phyloP scores from a whole-genome alignment of 1,140 invertebrate genomes.

The Drosophila rhopaloa region DNA sequence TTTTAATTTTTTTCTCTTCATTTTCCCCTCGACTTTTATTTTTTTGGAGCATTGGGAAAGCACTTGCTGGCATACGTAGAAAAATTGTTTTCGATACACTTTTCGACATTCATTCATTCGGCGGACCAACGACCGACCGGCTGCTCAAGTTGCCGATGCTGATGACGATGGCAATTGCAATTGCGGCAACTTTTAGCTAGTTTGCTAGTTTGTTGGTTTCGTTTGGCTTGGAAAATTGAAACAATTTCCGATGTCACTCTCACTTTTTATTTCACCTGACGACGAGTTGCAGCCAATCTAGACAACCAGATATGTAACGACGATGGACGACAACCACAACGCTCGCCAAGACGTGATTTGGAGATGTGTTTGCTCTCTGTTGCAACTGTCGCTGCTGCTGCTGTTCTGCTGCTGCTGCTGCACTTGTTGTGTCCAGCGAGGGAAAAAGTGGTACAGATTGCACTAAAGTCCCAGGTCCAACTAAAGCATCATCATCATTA shows the following conservation, averaged over 20 bases:
- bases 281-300: constrained; percentile 65
- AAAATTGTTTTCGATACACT: constrained; percentile 82
- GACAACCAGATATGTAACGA: constrained; percentile 81
- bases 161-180: constrained; percentile 67
- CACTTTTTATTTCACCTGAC: constrained; percentile 81
- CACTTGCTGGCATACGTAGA: constrained; percentile 62
- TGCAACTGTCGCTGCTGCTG: constrained; percentile 46
- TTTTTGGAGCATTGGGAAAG: constrained; percentile 62
- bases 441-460: constrained; percentile 80
- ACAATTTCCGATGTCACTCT: constrained; percentile 84
- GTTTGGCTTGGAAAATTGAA: constrained; percentile 84
- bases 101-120: constrained; percentile 84
- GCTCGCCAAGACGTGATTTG: constrained; percentile 67
- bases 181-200: constrained; percentile 69
- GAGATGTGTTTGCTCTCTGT: constrained; percentile 76
- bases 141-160: constrained; percentile 23
- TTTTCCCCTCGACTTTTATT: constrained; percentile 1
- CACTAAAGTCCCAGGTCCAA: constrained; percentile 33
- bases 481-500: constrained; percentile 38
- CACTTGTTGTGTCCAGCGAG: constrained; percentile 75
- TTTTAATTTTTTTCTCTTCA: constrained; percentile 31
- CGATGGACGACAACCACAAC: constrained; percentile 37
- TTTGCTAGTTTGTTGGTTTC: constrained; percentile 67
- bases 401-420: constrained; percentile 39
- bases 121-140: constrained; percentile 61